Evolutionary conservation across 2,888 invertebrate species (phyloP).

Genomic region (Drosophila leonis): DNA sequence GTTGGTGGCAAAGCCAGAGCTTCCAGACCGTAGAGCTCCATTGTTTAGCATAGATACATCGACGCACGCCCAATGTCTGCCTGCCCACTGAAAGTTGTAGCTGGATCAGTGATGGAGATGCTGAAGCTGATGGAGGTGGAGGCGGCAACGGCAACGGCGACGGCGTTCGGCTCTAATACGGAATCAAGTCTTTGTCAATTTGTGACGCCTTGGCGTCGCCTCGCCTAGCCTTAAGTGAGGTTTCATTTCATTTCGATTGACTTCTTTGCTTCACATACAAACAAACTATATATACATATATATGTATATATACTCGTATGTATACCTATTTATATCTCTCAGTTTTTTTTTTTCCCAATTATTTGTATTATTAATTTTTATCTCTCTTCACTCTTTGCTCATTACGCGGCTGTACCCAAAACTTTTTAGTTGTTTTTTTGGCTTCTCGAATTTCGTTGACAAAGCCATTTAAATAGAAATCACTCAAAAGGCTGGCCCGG

Average conservation of each 20-base stretch:
- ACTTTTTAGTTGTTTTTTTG: conserved; percentile 62
- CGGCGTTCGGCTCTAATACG: not conserved
- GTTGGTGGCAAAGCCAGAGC: conserved; percentile 20
- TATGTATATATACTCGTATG: conserved; percentile 1
- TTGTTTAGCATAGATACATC: conserved; percentile 59
- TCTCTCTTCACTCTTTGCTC: conserved; percentile 74
- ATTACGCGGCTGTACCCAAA: conserved; percentile 59
- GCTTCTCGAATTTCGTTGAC: conserved; percentile 79
- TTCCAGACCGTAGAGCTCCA: conserved; percentile 33
- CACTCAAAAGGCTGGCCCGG: conserved; percentile 60
- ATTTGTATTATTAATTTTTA: conserved; percentile 71
- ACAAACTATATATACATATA: not conserved
- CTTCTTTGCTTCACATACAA: conserved; percentile 23
- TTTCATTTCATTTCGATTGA: conserved; percentile 69
- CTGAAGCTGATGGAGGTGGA: not conserved
- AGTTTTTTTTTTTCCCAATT: conserved; percentile 33
- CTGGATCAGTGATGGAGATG: conserved; percentile 5
- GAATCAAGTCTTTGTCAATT: conserved; percentile 62
- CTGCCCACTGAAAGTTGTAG: conserved; percentile 23
- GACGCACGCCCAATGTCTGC: conserved; percentile 68
- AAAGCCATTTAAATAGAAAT: conserved; percentile 83
- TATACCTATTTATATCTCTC: conserved; percentile 8
- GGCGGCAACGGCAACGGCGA: not conserved
- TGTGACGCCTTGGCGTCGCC: conserved; percentile 69
- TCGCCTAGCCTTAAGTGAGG: conserved; percentile 75